A percentile compares a stretch with the other conserved stretches of the same genome.
Evolutionary conservation across 2,888 invertebrate species (phyloP).

Genomic region (Lasioglossum lativentre): DNA sequence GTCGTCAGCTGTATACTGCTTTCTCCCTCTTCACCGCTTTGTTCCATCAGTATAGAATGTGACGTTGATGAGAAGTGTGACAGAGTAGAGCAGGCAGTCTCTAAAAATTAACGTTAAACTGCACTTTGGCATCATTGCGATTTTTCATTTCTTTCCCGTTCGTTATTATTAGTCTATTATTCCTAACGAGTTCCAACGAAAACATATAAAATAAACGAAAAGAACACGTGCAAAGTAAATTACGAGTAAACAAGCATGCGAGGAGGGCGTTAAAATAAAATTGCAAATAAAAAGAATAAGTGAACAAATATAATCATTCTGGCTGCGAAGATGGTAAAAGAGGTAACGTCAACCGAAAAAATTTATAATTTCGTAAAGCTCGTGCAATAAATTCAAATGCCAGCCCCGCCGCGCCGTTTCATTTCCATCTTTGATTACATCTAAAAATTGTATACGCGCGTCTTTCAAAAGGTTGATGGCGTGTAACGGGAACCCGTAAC

Average conservation of each 20-base stretch:
- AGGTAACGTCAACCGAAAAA: too few relatives aligned
- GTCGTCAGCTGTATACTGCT: neutral
- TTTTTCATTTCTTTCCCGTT: neutral
- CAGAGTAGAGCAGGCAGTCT: too few relatives aligned
- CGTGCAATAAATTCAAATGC: neutral
- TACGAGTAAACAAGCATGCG: neutral
- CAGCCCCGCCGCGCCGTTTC: neutral
- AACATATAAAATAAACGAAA: neutral
- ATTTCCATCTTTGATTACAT: slow-evolving; percentile 30
- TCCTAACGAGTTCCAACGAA: neutral
- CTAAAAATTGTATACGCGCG: slow-evolving; percentile 26
- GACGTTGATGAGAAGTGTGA: neutral
- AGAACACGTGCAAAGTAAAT: neutral
- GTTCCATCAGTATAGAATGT: neutral
- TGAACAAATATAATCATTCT: too few relatives aligned
- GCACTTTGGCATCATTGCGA: neutral
- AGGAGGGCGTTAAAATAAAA: neutral
- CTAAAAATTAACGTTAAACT: too few relatives aligned
- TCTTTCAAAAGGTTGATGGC: neutral
- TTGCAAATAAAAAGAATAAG: too few relatives aligned
- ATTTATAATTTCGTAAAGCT: neutral
- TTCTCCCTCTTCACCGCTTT: neutral
- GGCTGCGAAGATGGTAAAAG: too few relatives aligned
- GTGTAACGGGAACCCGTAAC: slow-evolving; percentile 15
- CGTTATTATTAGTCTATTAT: neutral